phyloP scores from a whole-genome alignment of 2,888 invertebrate genomes.

The Yponomeuta malinellus region DNA sequence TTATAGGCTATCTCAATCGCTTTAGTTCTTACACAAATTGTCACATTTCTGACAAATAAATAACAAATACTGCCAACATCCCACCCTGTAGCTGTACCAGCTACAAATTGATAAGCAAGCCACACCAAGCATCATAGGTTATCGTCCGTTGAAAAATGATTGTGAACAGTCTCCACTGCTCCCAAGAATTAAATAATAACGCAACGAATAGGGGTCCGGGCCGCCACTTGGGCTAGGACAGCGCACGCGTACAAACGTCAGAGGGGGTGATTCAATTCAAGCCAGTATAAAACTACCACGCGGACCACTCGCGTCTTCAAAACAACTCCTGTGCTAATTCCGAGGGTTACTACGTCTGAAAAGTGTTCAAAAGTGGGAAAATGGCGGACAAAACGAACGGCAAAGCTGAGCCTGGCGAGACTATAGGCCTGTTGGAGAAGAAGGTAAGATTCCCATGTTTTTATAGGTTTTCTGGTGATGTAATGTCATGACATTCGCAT shows the following conservation, averaged over 20 bases:
- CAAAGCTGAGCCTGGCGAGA: constrained; percentile 45
- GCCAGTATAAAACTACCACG: constrained; percentile 7
- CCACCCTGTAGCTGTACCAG: not conserved
- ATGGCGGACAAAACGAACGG: constrained; percentile 43
- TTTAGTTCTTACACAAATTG: too few relatives aligned
- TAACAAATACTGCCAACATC: not conserved
- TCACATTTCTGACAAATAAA: too few relatives aligned
- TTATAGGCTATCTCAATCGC: too few relatives aligned
- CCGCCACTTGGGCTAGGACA: constrained; percentile 20
- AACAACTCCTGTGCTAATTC: constrained; percentile 1
- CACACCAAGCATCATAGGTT: not conserved
- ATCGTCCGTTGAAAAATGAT: constrained; percentile 7
- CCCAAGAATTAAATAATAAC: not conserved
- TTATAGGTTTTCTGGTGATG: constrained; percentile 26
- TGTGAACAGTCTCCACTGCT: constrained; percentile 18
- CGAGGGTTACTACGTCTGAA: constrained; percentile 8
- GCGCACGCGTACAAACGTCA: constrained; percentile 39
- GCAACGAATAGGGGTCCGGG: constrained; percentile 37
- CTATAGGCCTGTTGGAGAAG: constrained; percentile 54
- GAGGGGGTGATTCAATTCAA: constrained; percentile 25
- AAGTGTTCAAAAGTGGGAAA: constrained; percentile 21
- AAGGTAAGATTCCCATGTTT: constrained; percentile 46
- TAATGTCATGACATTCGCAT: constrained; percentile 38
- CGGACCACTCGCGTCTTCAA: not conserved
- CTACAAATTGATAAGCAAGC: not conserved